A percentile compares a stretch with the other conserved stretches of the same genome.
Evolutionary conservation across 2,888 invertebrate genomes (phyloP).

Genomic region (Anoncus sp.): DNA sequence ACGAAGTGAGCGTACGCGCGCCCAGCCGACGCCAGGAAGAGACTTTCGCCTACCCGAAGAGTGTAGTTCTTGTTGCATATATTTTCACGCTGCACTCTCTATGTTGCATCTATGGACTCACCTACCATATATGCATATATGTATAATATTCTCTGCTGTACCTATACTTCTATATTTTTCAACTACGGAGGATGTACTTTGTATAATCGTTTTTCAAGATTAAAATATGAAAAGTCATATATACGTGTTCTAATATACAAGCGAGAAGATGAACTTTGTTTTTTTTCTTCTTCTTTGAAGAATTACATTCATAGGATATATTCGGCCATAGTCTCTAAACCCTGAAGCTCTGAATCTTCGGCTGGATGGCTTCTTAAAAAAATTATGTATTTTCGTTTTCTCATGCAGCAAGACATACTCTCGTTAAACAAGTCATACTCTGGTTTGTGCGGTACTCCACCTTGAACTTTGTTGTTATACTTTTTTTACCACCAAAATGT

Average conservation of each 20-base stretch:
- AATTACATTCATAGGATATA: too few species aligned
- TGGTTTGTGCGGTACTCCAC: too few species aligned
- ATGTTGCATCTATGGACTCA: constrained; percentile 26
- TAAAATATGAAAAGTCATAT: constrained; percentile 10
- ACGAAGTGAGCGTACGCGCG: constrained; percentile 48
- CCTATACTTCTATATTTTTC: constrained; percentile 18
- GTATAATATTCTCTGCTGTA: neutral
- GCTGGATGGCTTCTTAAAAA: too few species aligned
- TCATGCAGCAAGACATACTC: too few species aligned
- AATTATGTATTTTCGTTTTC: too few species aligned
- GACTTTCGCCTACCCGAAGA: constrained; percentile 44
- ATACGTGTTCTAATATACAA: neutral
- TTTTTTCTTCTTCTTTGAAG: neutral
- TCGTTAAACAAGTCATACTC: too few species aligned
- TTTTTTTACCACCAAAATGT: too few species aligned
- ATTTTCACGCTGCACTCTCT: constrained; percentile 15
- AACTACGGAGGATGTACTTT: neutral
- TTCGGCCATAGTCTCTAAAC: too few species aligned
- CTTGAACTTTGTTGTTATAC: too few species aligned
- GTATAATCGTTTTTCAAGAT: constrained; percentile 13
- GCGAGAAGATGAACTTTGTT: neutral
- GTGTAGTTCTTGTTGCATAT: constrained; percentile 41
- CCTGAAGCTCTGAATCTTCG: too few species aligned
- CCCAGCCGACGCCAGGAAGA: constrained; percentile 44
- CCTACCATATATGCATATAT: neutral